Percentiles rank a stretch among this genome's conserved stretches.
Evolutionary conservation across 2,113 vertebrate species (phyloP).

Genomic region (Fregata magnificens): DNA sequence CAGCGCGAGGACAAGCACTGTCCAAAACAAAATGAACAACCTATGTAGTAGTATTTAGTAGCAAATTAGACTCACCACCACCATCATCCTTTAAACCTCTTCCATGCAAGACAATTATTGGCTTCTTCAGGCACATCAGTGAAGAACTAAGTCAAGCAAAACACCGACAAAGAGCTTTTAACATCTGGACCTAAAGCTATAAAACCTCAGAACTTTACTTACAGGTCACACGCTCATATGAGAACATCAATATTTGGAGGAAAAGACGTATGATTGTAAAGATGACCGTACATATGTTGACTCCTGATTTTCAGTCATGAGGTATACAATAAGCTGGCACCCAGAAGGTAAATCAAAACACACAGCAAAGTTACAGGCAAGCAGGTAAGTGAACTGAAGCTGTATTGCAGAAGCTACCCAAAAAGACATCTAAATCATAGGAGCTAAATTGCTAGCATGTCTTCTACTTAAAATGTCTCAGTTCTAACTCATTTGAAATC

Average conservation of each 20-base stretch:
- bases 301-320: not conserved
- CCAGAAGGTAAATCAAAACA: not conserved
- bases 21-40: not conserved
- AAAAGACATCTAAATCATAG: not conserved
- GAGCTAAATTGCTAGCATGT: not conserved
- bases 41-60: rapidly evolving
- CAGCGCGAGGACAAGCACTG: not conserved
- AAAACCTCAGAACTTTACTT: not conserved
- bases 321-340: not conserved
- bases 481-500: not conserved
- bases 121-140: not conserved
- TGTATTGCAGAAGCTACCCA: not conserved
- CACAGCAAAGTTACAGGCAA: not conserved
- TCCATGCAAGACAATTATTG: not conserved
- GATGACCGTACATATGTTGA: not conserved
- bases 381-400: not conserved
- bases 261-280: rapidly evolving
- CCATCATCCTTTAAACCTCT: not conserved
- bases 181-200: not conserved
- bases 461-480: not conserved
- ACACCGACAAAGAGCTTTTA: not conserved
- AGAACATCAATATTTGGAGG: not conserved
- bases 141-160: not conserved
- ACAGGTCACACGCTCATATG: rapidly evolving
- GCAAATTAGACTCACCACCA: not conserved